Percentiles rank a stretch among this genome's conserved stretches.
Conservation (phyloP, 2,113 vertebrate species). For the Tychaedon coryphoeus region DNA sequence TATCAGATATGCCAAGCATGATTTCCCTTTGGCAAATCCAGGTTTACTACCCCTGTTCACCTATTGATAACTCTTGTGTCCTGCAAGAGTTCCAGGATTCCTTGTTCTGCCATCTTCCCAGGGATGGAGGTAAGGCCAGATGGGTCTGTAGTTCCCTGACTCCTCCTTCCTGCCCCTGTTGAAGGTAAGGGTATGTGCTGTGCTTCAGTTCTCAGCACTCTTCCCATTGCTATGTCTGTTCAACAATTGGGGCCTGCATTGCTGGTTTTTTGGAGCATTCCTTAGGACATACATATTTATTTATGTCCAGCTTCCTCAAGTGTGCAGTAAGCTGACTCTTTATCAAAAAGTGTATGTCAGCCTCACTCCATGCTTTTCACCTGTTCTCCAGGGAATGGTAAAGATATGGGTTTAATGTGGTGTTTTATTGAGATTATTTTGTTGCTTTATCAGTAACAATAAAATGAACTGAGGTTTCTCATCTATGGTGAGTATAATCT, state of each 20-base stretch:
- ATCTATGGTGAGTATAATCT: neutral
- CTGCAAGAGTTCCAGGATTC: neutral
- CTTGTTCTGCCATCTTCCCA: neutral
- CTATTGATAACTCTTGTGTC: neutral
- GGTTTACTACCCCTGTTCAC: neutral
- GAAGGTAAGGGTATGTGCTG: neutral
- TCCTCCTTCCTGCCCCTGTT: neutral
- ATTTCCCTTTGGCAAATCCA: neutral
- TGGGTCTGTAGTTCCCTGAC: neutral
- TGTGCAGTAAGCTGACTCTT: neutral
- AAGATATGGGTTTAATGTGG: neutral
- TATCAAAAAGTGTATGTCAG: neutral
- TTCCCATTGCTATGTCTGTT: neutral
- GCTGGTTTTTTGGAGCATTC: neutral
- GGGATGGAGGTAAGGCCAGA: neutral
- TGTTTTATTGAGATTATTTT: neutral
- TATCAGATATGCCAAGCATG: neutral
- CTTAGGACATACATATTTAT: neutral
- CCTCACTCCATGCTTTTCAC: neutral
- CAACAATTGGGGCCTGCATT: neutral
- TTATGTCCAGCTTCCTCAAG: neutral
- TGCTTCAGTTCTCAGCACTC: neutral
- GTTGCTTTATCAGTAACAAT: neutral
- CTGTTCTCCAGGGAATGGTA: neutral
- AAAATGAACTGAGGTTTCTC: neutral